Conservation (phyloP, 2,888 invertebrate genomes). For the Tridacna crocea region DNA sequence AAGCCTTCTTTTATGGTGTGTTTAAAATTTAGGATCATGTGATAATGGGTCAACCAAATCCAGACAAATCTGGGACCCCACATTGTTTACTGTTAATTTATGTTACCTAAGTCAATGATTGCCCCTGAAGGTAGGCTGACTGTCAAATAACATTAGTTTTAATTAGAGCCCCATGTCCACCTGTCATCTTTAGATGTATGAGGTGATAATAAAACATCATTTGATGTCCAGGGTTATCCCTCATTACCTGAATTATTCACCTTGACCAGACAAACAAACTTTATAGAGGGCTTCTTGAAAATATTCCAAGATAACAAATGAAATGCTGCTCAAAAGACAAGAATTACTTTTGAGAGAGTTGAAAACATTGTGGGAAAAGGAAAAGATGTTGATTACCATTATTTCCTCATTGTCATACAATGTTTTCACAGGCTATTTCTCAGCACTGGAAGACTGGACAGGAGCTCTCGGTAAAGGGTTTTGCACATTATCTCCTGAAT, state of each 20-base stretch:
- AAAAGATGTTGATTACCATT: background rate
- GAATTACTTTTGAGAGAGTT: background rate
- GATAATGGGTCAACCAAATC: no score
- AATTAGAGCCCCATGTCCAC: conserved; percentile 5
- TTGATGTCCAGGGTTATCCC: background rate
- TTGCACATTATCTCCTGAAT: no score
- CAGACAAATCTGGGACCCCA: background rate
- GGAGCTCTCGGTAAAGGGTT: no score
- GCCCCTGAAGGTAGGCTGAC: conserved; percentile 6
- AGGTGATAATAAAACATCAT: conserved; percentile 15
- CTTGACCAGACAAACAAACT: background rate
- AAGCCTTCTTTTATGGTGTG: no score
- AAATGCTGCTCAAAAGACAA: no score
- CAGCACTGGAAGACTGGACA: no score
- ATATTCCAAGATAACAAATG: no score
- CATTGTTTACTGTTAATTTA: background rate
- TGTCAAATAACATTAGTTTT: background rate
- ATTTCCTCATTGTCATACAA: background rate
- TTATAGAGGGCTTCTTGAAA: no score
- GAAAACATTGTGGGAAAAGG: background rate
- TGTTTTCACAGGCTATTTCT: background rate
- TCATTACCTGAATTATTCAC: background rate
- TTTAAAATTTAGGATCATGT: no score
- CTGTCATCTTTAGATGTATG: conserved; percentile 14
- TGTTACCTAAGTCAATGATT: conserved; percentile 9